phyloP scores from a whole-genome alignment of 2,797 vertebrate genomes.

The Chrosomus eos region DNA sequence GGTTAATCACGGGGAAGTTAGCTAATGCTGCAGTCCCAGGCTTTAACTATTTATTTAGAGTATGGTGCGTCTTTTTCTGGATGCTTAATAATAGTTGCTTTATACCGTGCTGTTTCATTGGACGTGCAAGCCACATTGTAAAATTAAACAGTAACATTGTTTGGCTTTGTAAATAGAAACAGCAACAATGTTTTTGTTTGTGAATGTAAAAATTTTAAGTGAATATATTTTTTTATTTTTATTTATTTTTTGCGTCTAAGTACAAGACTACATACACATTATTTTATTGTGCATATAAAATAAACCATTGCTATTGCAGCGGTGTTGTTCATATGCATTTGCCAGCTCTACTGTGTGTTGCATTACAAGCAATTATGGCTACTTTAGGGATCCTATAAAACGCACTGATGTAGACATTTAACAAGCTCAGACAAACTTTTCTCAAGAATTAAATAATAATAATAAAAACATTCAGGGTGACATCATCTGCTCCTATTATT shows the following conservation, averaged over 20 bases:
- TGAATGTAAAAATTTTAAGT: constrained; percentile 9
- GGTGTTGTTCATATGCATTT: constrained; percentile 75
- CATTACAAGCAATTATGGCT: constrained; percentile 75
- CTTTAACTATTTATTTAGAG: not conserved
- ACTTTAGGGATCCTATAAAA: constrained; percentile 78
- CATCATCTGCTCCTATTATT: constrained; percentile 64
- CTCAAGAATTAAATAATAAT: constrained; percentile 60
- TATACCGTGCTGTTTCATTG: constrained; percentile 28
- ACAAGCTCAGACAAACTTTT: constrained; percentile 72
- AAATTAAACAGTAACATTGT: constrained; percentile 48
- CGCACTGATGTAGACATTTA: constrained; percentile 77
- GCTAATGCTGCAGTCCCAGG: not conserved
- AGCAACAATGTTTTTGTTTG: not conserved
- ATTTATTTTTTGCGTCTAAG: too few relatives aligned
- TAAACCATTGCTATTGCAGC: constrained; percentile 70
- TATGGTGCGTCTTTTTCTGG: not conserved
- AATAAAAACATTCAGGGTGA: constrained; percentile 59
- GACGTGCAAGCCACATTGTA: constrained; percentile 57
- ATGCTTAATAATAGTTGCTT: constrained; percentile 18
- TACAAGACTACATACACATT: not conserved
- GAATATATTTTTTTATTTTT: constrained; percentile 27
- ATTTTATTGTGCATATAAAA: constrained; percentile 68
- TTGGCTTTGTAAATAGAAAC: constrained; percentile 63
- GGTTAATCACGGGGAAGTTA: constrained; percentile 4
- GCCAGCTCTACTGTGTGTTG: constrained; percentile 72